Conservation (phyloP, 2,888 invertebrate genomes). For the Eupithecia pulchellata region DNA sequence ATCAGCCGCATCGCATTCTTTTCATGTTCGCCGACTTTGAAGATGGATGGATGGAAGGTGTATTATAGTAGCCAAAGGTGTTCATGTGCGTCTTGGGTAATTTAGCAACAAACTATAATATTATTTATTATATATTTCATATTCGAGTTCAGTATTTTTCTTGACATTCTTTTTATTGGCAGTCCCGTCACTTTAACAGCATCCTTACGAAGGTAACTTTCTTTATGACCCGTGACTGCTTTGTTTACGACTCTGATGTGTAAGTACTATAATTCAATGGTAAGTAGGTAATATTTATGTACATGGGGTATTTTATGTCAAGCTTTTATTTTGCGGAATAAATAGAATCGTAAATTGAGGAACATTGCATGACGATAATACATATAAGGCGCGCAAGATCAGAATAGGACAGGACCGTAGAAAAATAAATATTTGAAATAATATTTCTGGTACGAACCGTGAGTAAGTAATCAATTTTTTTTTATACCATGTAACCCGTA, state of each 20-base stretch:
- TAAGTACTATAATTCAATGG: constrained; percentile 12
- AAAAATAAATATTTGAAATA: not conserved
- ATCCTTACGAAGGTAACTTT: constrained; percentile 31
- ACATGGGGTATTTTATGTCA: not conserved
- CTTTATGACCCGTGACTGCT: constrained; percentile 41
- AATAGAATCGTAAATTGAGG: not conserved
- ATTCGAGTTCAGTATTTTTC: not conserved
- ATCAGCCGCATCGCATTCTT: too few species aligned
- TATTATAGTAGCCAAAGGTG: too few species aligned
- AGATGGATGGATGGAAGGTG: too few species aligned
- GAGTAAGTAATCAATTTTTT: too few species aligned
- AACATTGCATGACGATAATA: not conserved
- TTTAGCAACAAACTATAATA: not conserved
- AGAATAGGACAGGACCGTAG: not conserved
- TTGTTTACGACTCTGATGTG: constrained; percentile 22
- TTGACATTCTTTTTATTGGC: not conserved
- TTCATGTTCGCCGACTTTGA: too few species aligned
- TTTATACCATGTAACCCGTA: too few species aligned
- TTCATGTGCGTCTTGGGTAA: not conserved
- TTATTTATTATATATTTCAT: not conserved
- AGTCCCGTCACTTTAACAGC: not conserved
- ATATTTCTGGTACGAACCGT: not conserved
- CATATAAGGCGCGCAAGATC: not conserved
- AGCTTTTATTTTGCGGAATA: constrained; percentile 1
- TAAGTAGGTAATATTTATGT: constrained; percentile 8